Percentiles rank a stretch among this genome's conserved stretches.
Conservation (phyloP, 2,888 invertebrate genomes). For the Stramonita haemastoma region DNA sequence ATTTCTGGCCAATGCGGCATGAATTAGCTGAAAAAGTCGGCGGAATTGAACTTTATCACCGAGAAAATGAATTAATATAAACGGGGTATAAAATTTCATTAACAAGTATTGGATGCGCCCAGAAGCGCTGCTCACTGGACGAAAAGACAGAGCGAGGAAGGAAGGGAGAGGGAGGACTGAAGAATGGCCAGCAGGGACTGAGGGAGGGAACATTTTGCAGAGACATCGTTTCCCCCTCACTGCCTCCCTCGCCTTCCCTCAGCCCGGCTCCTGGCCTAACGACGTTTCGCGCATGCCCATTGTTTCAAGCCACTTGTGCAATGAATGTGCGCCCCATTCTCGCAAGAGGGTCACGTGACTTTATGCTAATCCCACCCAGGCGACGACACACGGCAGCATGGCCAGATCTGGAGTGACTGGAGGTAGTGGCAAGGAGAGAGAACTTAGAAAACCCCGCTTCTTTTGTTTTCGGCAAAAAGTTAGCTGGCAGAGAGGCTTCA, state of each 20-base stretch:
- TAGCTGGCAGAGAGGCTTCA: not conserved
- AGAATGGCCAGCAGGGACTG: not conserved
- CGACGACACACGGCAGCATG: conserved; percentile 11
- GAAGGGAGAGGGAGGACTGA: not conserved
- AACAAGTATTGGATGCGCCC: conserved; percentile 52
- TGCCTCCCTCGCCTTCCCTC: conserved; percentile 32
- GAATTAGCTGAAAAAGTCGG: conserved; percentile 47
- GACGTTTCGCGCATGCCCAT: conserved; percentile 42
- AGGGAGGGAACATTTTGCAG: conserved; percentile 16
- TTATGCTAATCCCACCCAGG: conserved; percentile 34
- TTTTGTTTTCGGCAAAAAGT: not conserved
- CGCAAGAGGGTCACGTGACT: conserved; percentile 32
- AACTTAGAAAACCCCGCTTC: not conserved
- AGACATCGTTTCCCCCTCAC: conserved; percentile 46
- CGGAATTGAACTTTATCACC: conserved; percentile 53
- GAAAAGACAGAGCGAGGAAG: conserved; percentile 6
- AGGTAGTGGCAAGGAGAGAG: not conserved
- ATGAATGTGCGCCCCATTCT: conserved; percentile 27
- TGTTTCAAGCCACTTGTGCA: conserved; percentile 41
- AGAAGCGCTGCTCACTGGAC: conserved; percentile 32
- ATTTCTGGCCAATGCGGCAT: conserved; percentile 51
- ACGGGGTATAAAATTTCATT: conserved; percentile 59
- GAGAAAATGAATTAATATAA: conserved; percentile 61
- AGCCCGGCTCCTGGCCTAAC: conserved; percentile 19
- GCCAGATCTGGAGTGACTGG: not conserved